Base-by-base conservation (phyloP, 2,113 vertebrate species). In the Elgaria multicarinata region DNA sequence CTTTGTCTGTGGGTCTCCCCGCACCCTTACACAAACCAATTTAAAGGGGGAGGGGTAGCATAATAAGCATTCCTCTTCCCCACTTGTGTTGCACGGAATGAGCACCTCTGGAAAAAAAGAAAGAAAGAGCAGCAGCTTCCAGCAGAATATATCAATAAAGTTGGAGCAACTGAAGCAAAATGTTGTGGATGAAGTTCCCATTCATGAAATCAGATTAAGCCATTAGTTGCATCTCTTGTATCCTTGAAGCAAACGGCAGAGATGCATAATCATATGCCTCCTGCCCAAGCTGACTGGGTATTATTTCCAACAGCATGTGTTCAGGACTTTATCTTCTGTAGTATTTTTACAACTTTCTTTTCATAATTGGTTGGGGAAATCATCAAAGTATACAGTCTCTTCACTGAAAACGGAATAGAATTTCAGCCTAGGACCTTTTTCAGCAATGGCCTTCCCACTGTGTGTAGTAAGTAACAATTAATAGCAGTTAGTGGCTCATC, bases 81-180 rank as follows among this genome's bases (percentile, higher is more conserved):
- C 83, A n/a, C 26, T 92, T 89, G 33, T 28, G 53, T 33, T 91
- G 36, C 42, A 66, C 2, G 85, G 69, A 72, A 90, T 39, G 31
- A 2, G 42, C 26, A 80, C 28, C 31, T 74, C 36, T 28, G 12
- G 22, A 12, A 20, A 36, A 24, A 1, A 12, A 36, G 22, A 12
- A 20, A 36, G 14, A 1, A 12, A 78, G 82, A 89, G n/a, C 53
- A 71, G 50, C 46, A 80, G n/a, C 46, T 80, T 53, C n/a, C 66
- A 58, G 24, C 50, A 90, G 75, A 1, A 26, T 50, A 8, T 75
- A 71, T 58, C 55, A 22, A 46, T 28, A 18, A 62, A 62, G 44
- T 42, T 62, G 12, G 72, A 85, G 72, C 0, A 87, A 36, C 22
- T 58, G 62, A 90, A 62, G 44, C 53, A 62, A 39, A 87, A 5